Evolutionary conservation across 2,113 vertebrate species (phyloP), one percentile per base, ranked within the genome.

Genomic region (Anguilla japonica): DNA sequence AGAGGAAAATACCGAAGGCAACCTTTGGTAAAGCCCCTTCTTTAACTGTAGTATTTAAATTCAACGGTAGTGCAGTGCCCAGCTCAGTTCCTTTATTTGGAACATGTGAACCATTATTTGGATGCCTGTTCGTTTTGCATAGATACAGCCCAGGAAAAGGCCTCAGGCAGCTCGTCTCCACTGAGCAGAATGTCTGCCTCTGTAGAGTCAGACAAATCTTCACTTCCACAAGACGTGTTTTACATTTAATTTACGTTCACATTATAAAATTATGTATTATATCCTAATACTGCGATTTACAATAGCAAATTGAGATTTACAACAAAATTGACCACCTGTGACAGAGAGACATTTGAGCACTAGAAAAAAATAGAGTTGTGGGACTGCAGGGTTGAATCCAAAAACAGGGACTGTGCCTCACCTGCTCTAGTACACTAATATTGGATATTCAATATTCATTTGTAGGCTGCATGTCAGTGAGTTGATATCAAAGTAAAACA

Each of bases 71-170:
- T 83, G 71, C 85, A 85, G 39, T 63, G 79, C 34, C 75, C 86
- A 78, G 82, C 90, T 86, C 83, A 79, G 89, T 85, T 79, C 82
- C 83, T 84, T 91, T 90, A 87, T 89, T 89, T 88, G 87, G 82
- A 88, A 79, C 85, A 87, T 89, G n/a, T n/a, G n/a, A n/a, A n/a
- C n/a, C n/a, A n/a, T n/a, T n/a, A n/a, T n/a, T n/a, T 87, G 85
- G 79, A 43, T 67, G 80, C 56, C 71, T 56, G 86, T 85, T n/a
- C 15, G 63, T 46, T n/a, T 18, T 16, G 26, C 87, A 84, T 88
- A 46, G 43, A 46, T 6, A 82, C 83, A 89, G 88, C 85, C 83
- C 83, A 11, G 39, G n/a, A 40, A 40, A 41, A 41, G 14, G n/a
- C 81, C 29, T 67, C 60, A 26, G 60, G 60, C 60, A 67, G 60